Percentiles rank a stretch among this genome's conserved stretches.
Evolutionary conservation across 2,888 invertebrate species (phyloP).

Genomic region (Archips crataeganus): DNA sequence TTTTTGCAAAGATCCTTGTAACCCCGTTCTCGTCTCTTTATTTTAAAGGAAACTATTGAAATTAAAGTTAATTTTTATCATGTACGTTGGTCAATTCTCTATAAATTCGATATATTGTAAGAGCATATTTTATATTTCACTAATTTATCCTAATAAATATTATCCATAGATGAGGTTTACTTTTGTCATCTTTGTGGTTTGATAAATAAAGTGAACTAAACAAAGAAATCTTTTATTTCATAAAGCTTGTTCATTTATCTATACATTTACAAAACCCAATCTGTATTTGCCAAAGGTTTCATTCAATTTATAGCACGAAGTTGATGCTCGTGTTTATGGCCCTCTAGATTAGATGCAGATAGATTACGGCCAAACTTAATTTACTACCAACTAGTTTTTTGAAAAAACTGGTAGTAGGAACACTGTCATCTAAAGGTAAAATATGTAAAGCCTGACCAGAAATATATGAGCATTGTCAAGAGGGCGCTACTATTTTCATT

Average conservation of each 20-base stretch:
- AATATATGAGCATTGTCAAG: too few species aligned
- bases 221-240: constrained; percentile 48
- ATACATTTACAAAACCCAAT: too few species aligned
- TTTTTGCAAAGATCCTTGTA: not conserved
- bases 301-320: too few species aligned
- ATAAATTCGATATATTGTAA: constrained; percentile 15
- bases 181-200: constrained; percentile 82
- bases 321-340: too few species aligned
- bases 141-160: constrained; percentile 41
- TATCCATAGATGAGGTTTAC: constrained; percentile 82
- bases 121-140: constrained; percentile 18
- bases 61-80: constrained; percentile 7
- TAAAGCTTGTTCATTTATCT: not conserved
- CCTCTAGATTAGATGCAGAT: too few species aligned
- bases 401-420: too few species aligned
- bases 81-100: constrained; percentile 1
- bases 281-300: not conserved
- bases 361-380: too few species aligned
- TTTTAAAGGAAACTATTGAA: not conserved
- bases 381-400: too few species aligned
- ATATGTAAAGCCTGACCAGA: too few species aligned
- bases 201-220: constrained; percentile 82
- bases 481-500: too few species aligned
- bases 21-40: not conserved
- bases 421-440: too few species aligned